These are phyloP conservation scores for Baronia brevicornis DNA, from an alignment of 2,888 invertebrate genomes.

Conservation along the genomic window DNA sequence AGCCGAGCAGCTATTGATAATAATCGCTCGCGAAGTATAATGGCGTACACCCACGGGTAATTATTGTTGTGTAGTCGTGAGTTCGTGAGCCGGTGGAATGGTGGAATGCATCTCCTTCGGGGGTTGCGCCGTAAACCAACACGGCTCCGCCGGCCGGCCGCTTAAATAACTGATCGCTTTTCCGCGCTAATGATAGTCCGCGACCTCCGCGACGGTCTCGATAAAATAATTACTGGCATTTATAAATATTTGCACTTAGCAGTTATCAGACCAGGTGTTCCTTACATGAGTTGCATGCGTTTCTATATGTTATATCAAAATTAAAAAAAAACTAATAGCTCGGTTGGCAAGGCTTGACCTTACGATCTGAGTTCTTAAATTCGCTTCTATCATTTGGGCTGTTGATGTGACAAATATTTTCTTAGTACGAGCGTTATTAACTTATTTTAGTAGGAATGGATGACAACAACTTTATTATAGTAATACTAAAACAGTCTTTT, in stretches of 20 bases:
- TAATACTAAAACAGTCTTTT: too few species aligned
- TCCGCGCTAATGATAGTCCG: conserved; percentile 70
- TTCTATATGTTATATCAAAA: too few species aligned
- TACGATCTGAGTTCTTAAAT: too few species aligned
- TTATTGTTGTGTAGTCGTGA: conserved; percentile 75
- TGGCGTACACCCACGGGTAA: conserved; percentile 76
- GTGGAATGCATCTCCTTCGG: conserved; percentile 76
- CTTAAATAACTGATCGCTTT: conserved; percentile 73
- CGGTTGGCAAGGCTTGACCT: too few species aligned
- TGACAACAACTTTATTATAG: too few species aligned
- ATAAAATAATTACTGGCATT: conserved; percentile 70
- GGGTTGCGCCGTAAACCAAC: conserved; percentile 73
- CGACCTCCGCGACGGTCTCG: conserved; percentile 61
- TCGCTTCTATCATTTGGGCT: too few species aligned
- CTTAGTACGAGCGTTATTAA: too few species aligned
- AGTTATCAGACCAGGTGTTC: too few species aligned
- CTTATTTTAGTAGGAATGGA: too few species aligned
- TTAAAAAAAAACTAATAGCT: too few species aligned
- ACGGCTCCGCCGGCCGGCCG: conserved; percentile 46
- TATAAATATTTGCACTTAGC: conserved; percentile 63
- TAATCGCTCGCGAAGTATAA: conserved; percentile 75
- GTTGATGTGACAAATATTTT: too few species aligned
- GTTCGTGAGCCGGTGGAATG: conserved; percentile 70
- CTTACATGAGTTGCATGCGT: too few species aligned
- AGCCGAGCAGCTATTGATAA: conserved; percentile 70